Conservation (phyloP, 2,797 vertebrate genomes). For the Ciconia nigra region DNA sequence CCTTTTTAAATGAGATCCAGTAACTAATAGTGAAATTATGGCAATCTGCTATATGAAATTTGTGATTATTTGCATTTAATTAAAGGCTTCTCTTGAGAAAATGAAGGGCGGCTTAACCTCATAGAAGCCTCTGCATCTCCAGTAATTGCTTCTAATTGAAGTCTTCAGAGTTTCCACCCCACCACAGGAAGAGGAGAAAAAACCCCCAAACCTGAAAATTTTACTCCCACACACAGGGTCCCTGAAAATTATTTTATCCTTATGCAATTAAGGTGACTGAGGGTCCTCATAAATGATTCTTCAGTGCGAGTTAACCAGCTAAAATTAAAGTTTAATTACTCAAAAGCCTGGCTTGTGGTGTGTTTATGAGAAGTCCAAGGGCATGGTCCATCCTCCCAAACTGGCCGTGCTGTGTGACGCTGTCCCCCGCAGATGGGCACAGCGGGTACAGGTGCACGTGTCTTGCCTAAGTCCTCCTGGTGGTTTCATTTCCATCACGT, state of each 20-base stretch:
- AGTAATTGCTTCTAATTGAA: conserved; percentile 72
- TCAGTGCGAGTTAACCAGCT: conserved; percentile 13
- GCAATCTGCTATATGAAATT: conserved; percentile 63
- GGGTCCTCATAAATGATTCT: conserved; percentile 16
- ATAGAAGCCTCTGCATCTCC: conserved; percentile 53
- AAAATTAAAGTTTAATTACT: conserved; percentile 54
- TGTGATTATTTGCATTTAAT: conserved; percentile 75
- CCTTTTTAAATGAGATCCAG: conserved; percentile 38
- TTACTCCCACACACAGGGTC: conserved; percentile 24
- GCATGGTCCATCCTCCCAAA: background rate
- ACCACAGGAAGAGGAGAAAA: background rate
- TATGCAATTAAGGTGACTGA: background rate
- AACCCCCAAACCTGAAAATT: background rate
- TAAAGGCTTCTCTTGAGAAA: conserved; percentile 67
- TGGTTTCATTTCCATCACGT: background rate
- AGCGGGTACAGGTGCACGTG: accelerated
- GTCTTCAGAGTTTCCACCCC: conserved; percentile 27
- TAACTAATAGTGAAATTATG: conserved; percentile 52
- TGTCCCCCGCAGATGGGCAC: background rate
- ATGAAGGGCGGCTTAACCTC: conserved; percentile 66
- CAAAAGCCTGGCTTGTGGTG: conserved; percentile 4
- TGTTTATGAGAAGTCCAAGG: background rate
- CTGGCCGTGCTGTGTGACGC: background rate
- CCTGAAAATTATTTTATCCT: conserved; percentile 53
- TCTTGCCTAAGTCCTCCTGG: background rate